Evolutionary conservation across 1,140 invertebrate species (phyloP), one percentile per base, ranked within the genome.

Genomic region (Charaxes varanes): DNA sequence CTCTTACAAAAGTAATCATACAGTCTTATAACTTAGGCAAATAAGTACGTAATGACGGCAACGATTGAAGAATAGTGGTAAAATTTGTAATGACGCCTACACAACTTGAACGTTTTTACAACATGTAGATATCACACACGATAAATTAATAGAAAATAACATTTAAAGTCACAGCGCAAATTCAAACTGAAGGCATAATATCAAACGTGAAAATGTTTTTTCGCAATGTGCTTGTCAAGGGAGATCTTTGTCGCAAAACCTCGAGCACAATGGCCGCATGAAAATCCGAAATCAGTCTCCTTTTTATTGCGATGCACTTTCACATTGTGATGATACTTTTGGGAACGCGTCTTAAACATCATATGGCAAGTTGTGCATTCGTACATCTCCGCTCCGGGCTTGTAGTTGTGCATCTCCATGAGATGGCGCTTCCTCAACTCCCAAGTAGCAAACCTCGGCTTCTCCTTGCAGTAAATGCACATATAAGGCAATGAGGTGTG

Each of bases 301-400:
- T 77, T 79, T 48, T 77, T 79, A 1, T 61, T 69, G 3, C 74
- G 46, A 51, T 83, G 77, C 0, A 70, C 63, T 53, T 77, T 83
- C 0, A 77, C 69, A 22, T 78, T 79, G 16, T 83, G 76, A 16
- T 79, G 76, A 22, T 83, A 81, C 26, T 78, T 79, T 21, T 79
- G 72, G 19, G 79, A 84, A 2, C 79, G 50, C 6, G 76, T 74
- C 35, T 78, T 79, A 34, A 88, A 89, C 27, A 74, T 81, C 65
- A 86, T 86, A 15, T 82, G 80, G 32, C 87, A 89, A 6, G 74
- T 74, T 0, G 72, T 74, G 28, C 83, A 85, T 24, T 84, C 78
- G 32, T 83, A 82, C 62, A 71, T 73, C 27, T 77, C 69, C 0
- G 78, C 72, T 0, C 70, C 69, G 0, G 77, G 76, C 32, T 71